phyloP scores from a whole-genome alignment of 2,797 vertebrate genomes.

The Tragelaphus eurycerus region DNA sequence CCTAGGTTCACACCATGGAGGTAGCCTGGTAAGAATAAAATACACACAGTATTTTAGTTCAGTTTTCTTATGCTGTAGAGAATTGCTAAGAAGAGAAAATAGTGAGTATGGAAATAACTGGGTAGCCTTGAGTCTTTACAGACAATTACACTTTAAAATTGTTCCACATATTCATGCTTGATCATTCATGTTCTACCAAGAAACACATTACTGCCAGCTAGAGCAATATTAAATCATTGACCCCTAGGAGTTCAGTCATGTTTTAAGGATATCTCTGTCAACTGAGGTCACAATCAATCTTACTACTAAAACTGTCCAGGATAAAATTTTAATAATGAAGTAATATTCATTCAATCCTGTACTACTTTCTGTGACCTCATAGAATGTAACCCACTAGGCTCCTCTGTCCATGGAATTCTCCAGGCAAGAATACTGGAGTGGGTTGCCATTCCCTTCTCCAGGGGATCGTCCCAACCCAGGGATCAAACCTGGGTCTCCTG shows the following conservation, averaged over 20 bases:
- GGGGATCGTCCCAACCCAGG: neutral
- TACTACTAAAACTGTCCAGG: neutral
- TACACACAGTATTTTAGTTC: neutral
- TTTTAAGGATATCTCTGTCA: neutral
- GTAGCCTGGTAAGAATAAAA: neutral
- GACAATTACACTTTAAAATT: neutral
- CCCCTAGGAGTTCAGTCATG: neutral
- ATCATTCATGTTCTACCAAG: constrained; percentile 9
- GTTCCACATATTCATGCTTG: neutral
- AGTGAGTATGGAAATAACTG: neutral
- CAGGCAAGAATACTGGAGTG: neutral
- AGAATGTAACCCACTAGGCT: neutral
- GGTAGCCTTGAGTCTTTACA: neutral
- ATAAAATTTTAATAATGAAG: neutral
- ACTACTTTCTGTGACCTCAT: neutral
- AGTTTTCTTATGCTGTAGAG: neutral
- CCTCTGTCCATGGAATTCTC: neutral
- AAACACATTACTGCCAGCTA: neutral
- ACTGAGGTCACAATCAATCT: neutral
- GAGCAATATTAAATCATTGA: neutral
- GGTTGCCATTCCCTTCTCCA: neutral
- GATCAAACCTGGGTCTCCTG: neutral
- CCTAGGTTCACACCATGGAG: neutral
- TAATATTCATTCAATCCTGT: neutral
- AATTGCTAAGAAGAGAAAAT: neutral